Conservation (phyloP, 2,797 vertebrate species). For the Staurois parvus region DNA sequence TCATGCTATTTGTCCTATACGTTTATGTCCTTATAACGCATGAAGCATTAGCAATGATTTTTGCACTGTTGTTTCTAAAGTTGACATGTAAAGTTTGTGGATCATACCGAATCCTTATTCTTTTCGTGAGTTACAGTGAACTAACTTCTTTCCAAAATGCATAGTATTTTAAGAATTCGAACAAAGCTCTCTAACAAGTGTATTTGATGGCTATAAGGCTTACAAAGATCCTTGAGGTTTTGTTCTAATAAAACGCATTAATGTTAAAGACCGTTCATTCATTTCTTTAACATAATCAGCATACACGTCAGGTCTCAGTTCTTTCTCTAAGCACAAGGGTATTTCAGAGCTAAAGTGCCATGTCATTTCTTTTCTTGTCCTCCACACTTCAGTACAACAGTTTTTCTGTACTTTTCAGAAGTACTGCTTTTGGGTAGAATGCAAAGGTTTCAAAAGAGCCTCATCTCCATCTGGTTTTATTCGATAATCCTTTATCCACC, state of each 20-base stretch:
- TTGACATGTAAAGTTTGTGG: background rate
- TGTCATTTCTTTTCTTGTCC: constrained; percentile 53
- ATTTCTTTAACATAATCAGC: constrained; percentile 30
- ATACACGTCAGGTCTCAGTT: constrained; percentile 29
- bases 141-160: background rate
- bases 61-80: background rate
- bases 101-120: background rate
- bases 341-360: constrained; percentile 53
- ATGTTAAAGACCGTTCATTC: background rate
- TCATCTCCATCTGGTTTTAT: constrained; percentile 90
- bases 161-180: constrained; percentile 10
- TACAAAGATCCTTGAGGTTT: constrained; percentile 13
- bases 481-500: constrained; percentile 92
- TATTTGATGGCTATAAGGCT: constrained; percentile 25
- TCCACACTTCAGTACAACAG: constrained; percentile 64
- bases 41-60: background rate
- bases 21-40: background rate
- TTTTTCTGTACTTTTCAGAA: constrained; percentile 70
- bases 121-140: constrained; percentile 10
- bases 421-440: constrained; percentile 77
- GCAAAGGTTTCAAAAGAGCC: constrained; percentile 85
- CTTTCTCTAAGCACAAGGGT: constrained; percentile 22
- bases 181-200: constrained; percentile 9
- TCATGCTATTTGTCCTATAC: background rate
- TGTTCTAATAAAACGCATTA: constrained; percentile 21